Base-by-base conservation (phyloP, 2,888 invertebrate genomes). In the Molanna angustata region DNA sequence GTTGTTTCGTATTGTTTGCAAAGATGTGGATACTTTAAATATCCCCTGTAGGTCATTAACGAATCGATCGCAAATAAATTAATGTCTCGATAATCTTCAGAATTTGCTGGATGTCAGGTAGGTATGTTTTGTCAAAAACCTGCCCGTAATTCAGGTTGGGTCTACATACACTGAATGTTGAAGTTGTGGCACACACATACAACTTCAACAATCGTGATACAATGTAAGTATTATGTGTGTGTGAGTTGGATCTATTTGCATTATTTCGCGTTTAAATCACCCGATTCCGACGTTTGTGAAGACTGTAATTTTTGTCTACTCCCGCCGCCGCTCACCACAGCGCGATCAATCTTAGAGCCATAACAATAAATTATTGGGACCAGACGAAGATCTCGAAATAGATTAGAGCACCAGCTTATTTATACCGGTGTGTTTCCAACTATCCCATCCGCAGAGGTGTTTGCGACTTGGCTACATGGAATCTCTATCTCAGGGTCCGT, bases 281-380 rank as follows among this genome's bases (percentile, higher is more conserved):
- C 48, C 40, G 41, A 49, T 49, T 49, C 48, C 43, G 37, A 32
- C 49, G 22, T 27, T 21, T 37, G 40, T 19, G 41, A 17, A 40
- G 40, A 48, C 31, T 48, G 53, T 54, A 54, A 51, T 54, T 57
- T 57, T 57, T 57, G 57, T 50, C 53, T 44, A 48, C 48, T 42
- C 44, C 50, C 18, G 45, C 42, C 27, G 45, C 49, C 49, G n/a
- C n/a, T n/a, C n/a, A n/a, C n/a, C n/a, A n/a, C 48, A 16, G 31
- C 22, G 51, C 52, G 51, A 57, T 57, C 57, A 54, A 54, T 57
- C 57, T 54, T 40, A 22, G 19, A 37, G 44, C 54, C 44, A 57
- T 57, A 57, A 57, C 57, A 54, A 57, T 57, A 57, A 57, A 57
- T 57, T 57, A 57, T 57, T 54, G 54, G 39, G 45, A 41, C 31